phyloP scores from a whole-genome alignment of 2,113 vertebrate species.

The Macheiramphus alcinus region DNA sequence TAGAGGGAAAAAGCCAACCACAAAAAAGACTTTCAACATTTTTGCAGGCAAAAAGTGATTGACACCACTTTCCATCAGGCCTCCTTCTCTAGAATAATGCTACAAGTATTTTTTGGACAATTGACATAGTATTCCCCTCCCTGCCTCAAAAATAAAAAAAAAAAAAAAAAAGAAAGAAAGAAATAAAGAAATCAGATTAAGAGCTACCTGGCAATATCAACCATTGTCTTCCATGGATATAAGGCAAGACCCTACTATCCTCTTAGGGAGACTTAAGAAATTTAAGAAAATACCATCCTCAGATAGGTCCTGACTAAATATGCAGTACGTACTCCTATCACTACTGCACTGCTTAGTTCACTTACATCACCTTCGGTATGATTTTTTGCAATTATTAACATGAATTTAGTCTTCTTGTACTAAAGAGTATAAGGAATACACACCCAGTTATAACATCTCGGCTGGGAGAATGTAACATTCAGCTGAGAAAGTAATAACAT shows the following conservation, averaged over 20 bases:
- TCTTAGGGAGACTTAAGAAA: not conserved
- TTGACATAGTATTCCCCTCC: fast-evolving
- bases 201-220: not conserved
- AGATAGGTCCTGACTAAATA: not conserved
- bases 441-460: not conserved
- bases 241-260: not conserved
- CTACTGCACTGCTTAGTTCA: not conserved
- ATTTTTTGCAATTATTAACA: not conserved
- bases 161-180: too few species aligned
- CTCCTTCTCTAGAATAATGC: not conserved
- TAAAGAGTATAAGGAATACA: not conserved
- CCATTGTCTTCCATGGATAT: not conserved
- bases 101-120: not conserved
- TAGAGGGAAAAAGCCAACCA: not conserved
- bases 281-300: not conserved
- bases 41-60: not conserved
- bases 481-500: not conserved
- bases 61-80: not conserved
- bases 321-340: not conserved
- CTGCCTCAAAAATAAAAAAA: too few species aligned
- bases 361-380: not conserved
- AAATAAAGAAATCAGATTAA: not conserved
- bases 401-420: not conserved
- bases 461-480: not conserved
- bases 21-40: not conserved